Conservation (phyloP, 1,140 invertebrate species). For the Drosophila pruinosa region DNA sequence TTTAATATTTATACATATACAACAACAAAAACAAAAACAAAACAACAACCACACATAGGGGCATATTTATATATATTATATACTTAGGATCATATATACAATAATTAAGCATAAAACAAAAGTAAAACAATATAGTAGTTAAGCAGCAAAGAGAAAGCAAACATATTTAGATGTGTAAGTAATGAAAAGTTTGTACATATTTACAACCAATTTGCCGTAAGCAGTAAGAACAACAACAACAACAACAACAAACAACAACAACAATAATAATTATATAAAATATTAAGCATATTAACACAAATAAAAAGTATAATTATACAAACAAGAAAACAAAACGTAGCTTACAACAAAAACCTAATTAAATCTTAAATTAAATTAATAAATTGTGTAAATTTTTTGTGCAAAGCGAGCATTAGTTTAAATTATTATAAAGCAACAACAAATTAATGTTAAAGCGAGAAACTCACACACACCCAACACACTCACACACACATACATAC, state of each 20-base stretch:
- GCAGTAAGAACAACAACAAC: conserved; percentile 49
- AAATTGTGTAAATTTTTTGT: conserved; percentile 78
- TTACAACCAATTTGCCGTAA: conserved; percentile 70
- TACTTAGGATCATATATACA: conserved; percentile 57
- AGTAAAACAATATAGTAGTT: conserved; percentile 20
- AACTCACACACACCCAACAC: conserved; percentile 30
- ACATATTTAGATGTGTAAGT: conserved; percentile 58
- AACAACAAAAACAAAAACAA: conserved; percentile 37
- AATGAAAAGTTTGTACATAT: conserved; percentile 75
- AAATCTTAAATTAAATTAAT: conserved; percentile 75
- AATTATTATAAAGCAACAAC: conserved; percentile 62
- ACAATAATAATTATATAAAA: conserved; percentile 26
- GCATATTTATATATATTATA: conserved; percentile 66
- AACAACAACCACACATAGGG: conserved; percentile 53
- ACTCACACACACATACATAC: conserved; percentile 32
- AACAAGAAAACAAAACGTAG: conserved; percentile 13
- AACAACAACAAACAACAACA: conserved; percentile 40
- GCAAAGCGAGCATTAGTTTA: conserved; percentile 75
- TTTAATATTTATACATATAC: conserved; percentile 79
- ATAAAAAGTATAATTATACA: conserved; percentile 35
- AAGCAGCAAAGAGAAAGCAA: conserved; percentile 24
- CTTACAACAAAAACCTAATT: conserved; percentile 46
- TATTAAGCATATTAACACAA: conserved; percentile 20
- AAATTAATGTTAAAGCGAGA: conserved; percentile 41
- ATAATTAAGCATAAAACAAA: conserved; percentile 27